phyloP scores from a whole-genome alignment of 2,888 invertebrate species.

The Notocelia uddmanniana region DNA sequence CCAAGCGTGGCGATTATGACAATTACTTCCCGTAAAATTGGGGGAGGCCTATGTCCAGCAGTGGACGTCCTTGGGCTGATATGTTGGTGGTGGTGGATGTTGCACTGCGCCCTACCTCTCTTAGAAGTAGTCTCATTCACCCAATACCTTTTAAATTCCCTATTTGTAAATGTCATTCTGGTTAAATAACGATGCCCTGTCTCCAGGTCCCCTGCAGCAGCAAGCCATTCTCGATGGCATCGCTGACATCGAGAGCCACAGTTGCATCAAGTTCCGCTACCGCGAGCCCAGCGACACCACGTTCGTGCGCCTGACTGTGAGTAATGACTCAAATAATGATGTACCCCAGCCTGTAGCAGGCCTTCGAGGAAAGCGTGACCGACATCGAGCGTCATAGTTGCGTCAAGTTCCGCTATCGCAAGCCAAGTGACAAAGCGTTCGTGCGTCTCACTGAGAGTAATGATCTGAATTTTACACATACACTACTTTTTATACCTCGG shows the following conservation, averaged over 20 bases:
- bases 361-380: constrained; percentile 68
- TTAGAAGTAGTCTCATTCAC: too few relatives aligned
- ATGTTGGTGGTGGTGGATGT: too few relatives aligned
- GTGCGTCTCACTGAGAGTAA: constrained; percentile 73
- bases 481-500: too few relatives aligned
- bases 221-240: constrained; percentile 57
- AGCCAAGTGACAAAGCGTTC: constrained; percentile 64
- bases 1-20: too few relatives aligned
- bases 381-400: constrained; percentile 75
- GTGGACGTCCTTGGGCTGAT: too few relatives aligned
- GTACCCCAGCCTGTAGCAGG: constrained; percentile 44
- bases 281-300: constrained; percentile 64
- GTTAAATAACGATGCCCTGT: neutral
- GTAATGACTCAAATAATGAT: constrained; percentile 48
- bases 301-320: constrained; percentile 73
- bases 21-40: too few relatives aligned
- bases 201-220: constrained; percentile 67
- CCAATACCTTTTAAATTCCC: too few relatives aligned
- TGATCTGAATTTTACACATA: too few relatives aligned
- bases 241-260: constrained; percentile 70
- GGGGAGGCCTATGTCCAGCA: too few relatives aligned
- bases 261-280: constrained; percentile 75
- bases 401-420: constrained; percentile 71
- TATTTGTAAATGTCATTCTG: too few relatives aligned
- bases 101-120: too few relatives aligned